Evolutionary conservation across 2,113 vertebrate species (phyloP), one percentile per base, ranked within the genome.

Genomic region (Thymallus thymallus): DNA sequence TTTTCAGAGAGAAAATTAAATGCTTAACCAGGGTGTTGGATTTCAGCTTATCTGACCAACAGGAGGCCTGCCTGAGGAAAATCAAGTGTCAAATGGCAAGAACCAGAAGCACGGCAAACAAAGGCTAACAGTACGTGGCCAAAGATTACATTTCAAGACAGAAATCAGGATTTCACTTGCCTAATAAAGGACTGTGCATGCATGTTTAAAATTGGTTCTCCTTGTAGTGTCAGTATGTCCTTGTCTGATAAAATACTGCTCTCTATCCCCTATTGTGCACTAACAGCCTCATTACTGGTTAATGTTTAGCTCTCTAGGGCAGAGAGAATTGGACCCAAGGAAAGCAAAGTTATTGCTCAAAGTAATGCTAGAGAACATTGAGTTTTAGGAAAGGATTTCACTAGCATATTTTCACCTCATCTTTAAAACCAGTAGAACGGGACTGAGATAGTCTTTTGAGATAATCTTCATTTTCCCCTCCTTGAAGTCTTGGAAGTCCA

Each of bases 1-100:
- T 68, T 71, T 69, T 79, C 45, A 69, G 58, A 69, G 18, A 72
- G 72, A 73, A 35, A 26, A 61, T 81, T 79, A 71, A 88, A 88
- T 90, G 82, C 85, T 87, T 90, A 90, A 90, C 89, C 72, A 80
- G 62, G 82, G 80, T 83, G 80, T 77, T 72, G 58, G 73, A 82
- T 84, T 82, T 84, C 51, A 78, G 68, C 77, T 84, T 84, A 82
- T 86, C 81, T 84, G 71, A 41, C 72, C 55, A 71, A 79, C 69
- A 71, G 45, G 32, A 83, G 63, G 68, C 60, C 24, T 12, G 24
- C 35, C 70, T 13, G 6, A 14, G 26, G 32, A 20, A 41, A 84
- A 80, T 29, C 69, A 26, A 64, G 29, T 58, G 55, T 72, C 30
- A 13, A 64, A 23, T 69, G 16, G 76, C 26, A 22, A 22, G 51